Percentiles rank a stretch among this genome's conserved stretches.
These are phyloP conservation scores for Fundulus diaphanus DNA, from an alignment of 2,797 vertebrate genomes.

Conservation along the genomic window DNA sequence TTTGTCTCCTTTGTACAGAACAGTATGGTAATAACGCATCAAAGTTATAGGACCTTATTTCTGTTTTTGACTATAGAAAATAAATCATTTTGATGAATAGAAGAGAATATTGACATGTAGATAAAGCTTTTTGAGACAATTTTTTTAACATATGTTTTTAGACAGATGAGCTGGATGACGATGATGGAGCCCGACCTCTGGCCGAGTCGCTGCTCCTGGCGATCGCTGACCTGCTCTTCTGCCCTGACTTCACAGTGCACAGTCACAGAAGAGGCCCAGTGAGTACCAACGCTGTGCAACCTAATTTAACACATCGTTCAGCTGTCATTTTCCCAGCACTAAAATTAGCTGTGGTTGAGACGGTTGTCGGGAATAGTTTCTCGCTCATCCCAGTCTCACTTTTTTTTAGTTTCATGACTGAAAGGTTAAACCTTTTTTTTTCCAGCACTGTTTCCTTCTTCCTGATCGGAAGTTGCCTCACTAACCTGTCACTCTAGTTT, in stretches of 20 bases:
- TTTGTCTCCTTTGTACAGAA: background rate
- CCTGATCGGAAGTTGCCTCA: conserved; percentile 34
- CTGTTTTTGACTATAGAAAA: background rate
- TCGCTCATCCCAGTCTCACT: background rate
- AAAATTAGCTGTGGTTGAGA: background rate
- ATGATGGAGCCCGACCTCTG: conserved; percentile 89
- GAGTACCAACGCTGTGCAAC: conserved; percentile 64
- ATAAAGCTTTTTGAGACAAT: background rate
- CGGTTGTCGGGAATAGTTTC: background rate
- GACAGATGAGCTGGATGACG: conserved; percentile 88
- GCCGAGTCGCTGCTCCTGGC: conserved; percentile 94
- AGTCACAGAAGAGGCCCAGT: conserved; percentile 92
- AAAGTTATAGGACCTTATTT: background rate
- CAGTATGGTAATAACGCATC: background rate
- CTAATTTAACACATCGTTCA: background rate
- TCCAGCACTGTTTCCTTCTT: conserved; percentile 48
- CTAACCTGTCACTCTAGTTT: conserved; percentile 50
- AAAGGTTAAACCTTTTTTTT: conserved; percentile 7
- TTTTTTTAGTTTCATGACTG: background rate
- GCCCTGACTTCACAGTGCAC: conserved; percentile 96
- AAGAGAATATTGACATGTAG: background rate
- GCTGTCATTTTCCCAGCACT: background rate
- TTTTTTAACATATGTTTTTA: conserved; percentile 68
- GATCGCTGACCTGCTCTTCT: conserved; percentile 95
- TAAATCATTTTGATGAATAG: background rate